A percentile compares a stretch with the other conserved stretches of the same genome.
Evolutionary conservation across 2,888 invertebrate genomes (phyloP).

Genomic region (Chironomus riparius): DNA sequence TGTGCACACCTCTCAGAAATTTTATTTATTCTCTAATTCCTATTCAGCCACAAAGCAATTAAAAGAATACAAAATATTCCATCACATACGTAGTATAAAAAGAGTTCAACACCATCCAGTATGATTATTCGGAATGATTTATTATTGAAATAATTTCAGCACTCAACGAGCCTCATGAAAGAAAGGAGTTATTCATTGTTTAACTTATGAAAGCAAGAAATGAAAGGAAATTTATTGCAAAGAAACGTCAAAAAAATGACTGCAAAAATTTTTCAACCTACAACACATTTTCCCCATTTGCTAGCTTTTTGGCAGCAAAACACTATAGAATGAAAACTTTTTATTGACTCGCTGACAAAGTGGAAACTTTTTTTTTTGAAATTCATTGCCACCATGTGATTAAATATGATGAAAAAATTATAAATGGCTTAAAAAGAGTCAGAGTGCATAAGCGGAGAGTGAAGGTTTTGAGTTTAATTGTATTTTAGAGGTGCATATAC

Average conservation of each 20-base stretch:
- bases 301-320: background rate
- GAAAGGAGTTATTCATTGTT: too few relatives aligned
- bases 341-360: background rate
- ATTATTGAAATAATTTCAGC: too few relatives aligned
- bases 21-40: too few relatives aligned
- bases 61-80: too few relatives aligned
- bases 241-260: background rate
- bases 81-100: too few relatives aligned
- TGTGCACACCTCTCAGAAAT: too few relatives aligned
- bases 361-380: background rate
- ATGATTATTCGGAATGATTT: too few relatives aligned
- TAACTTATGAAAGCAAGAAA: too few relatives aligned
- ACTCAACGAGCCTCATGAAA: too few relatives aligned
- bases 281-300: background rate
- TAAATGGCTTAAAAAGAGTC: background rate
- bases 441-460: background rate
- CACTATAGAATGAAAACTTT: background rate
- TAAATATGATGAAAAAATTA: constrained; percentile 13
- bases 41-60: too few relatives aligned
- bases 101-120: too few relatives aligned
- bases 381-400: constrained; percentile 5
- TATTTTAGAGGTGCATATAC: constrained; percentile 5
- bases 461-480: constrained; percentile 2
- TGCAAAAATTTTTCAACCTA: background rate
- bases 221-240: too few relatives aligned